These are phyloP conservation scores for Phaonia tiefii DNA, from an alignment of 2,888 invertebrate species.

Conservation along the genomic window DNA sequence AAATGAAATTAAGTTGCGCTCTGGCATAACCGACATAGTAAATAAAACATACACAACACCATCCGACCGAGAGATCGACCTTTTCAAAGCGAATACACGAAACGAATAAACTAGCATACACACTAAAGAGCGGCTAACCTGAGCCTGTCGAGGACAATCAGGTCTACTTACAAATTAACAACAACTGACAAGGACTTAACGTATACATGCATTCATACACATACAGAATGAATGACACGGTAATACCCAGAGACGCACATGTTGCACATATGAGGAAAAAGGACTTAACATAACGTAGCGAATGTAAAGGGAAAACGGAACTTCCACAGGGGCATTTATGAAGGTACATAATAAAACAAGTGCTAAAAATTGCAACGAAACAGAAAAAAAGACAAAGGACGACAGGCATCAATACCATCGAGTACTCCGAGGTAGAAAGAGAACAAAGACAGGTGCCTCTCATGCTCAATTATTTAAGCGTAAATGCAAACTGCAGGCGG, in stretches of 20 bases:
- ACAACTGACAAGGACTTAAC: constrained; percentile 6
- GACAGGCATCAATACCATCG: neutral
- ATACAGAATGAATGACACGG: neutral
- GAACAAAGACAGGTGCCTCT: constrained; percentile 52
- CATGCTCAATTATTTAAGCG: constrained; percentile 13
- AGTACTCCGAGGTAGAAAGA: constrained; percentile 12
- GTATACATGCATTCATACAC: neutral
- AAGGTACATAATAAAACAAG: constrained; percentile 25
- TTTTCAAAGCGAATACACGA: neutral
- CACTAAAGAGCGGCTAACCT: constrained; percentile 16
- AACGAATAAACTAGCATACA: constrained; percentile 6
- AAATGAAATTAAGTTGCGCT: constrained; percentile 12
- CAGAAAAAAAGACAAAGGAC: neutral
- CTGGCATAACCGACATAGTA: constrained; percentile 23
- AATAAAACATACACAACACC: constrained; percentile 41
- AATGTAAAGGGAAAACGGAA: neutral
- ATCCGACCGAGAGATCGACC: constrained; percentile 18
- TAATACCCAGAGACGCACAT: neutral
- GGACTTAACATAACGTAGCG: neutral
- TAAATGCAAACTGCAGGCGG: constrained; percentile 49
- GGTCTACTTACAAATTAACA: constrained; percentile 22
- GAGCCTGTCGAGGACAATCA: constrained; percentile 36
- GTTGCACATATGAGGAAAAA: constrained; percentile 22
- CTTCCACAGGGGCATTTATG: constrained; percentile 6
- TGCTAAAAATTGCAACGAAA: constrained; percentile 28